Conservation (phyloP, 2,113 vertebrate species). For the Nycticorax nycticorax region DNA sequence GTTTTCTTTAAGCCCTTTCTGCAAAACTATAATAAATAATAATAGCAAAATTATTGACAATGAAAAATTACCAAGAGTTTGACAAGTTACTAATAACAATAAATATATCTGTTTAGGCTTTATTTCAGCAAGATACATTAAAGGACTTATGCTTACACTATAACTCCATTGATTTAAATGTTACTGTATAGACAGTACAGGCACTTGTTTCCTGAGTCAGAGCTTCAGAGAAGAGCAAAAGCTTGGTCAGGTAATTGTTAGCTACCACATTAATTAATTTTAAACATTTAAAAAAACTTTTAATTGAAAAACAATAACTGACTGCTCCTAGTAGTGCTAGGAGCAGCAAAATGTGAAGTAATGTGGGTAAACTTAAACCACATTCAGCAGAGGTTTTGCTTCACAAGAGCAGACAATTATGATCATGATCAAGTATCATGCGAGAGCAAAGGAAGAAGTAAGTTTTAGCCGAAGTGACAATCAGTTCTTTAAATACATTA, state of each 20-base stretch:
- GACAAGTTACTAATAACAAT: background rate
- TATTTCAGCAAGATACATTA: background rate
- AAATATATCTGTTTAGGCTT: background rate
- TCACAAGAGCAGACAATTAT: background rate
- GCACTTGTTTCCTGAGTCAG: background rate
- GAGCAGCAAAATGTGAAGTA: background rate
- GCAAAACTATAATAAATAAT: conserved; percentile 78
- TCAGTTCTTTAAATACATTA: background rate
- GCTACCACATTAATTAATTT: background rate
- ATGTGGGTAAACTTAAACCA: background rate
- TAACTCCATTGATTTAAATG: background rate
- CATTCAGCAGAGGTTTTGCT: background rate
- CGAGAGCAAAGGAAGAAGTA: background rate
- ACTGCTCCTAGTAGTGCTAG: background rate
- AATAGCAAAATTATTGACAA: background rate
- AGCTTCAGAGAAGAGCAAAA: background rate
- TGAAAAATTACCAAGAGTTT: background rate
- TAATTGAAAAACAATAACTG: background rate
- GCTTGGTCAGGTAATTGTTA: background rate
- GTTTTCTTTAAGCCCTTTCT: conserved; percentile 86
- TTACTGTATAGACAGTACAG: background rate
- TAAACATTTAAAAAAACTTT: background rate
- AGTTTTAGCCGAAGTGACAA: background rate
- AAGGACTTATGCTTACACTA: background rate
- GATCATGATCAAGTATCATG: rapidly evolving